phyloP scores from a whole-genome alignment of 2,113 vertebrate genomes.

The Tenebrosternarchus preto region DNA sequence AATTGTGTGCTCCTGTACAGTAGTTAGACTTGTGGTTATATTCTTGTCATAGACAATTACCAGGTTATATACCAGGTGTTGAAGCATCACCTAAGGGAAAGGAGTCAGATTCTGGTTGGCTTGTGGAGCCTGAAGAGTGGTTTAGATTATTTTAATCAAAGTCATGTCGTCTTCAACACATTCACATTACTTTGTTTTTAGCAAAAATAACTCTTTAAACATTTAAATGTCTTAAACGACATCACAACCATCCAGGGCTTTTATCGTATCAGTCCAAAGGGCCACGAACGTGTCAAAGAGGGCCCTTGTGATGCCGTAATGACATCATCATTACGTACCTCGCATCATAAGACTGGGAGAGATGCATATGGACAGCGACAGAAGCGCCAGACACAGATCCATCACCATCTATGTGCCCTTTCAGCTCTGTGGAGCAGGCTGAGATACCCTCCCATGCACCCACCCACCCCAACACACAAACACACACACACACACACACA shows the following conservation, averaged over 20 bases:
- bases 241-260: background rate
- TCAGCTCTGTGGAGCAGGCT: background rate
- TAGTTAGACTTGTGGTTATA: too few species aligned
- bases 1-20: too few species aligned
- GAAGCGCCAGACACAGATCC: constrained; percentile 47
- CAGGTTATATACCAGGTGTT: too few species aligned
- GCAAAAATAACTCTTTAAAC: background rate
- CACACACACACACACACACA: background rate
- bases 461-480: background rate
- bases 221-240: background rate
- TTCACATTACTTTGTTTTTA: too few species aligned
- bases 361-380: constrained; percentile 57
- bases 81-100: too few species aligned
- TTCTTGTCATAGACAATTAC: too few species aligned
- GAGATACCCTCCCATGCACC: background rate
- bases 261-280: background rate
- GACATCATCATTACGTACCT: constrained; percentile 43
- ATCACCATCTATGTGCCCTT: background rate
- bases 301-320: constrained; percentile 18
- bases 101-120: too few species aligned
- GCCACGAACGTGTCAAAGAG: background rate
- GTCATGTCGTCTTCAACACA: too few species aligned
- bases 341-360: constrained; percentile 61
- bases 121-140: too few species aligned
- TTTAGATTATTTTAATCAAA: too few species aligned